Evolutionary conservation across 2,113 vertebrate genomes (phyloP).

Genomic region (Hippopotamus amphibius): DNA sequence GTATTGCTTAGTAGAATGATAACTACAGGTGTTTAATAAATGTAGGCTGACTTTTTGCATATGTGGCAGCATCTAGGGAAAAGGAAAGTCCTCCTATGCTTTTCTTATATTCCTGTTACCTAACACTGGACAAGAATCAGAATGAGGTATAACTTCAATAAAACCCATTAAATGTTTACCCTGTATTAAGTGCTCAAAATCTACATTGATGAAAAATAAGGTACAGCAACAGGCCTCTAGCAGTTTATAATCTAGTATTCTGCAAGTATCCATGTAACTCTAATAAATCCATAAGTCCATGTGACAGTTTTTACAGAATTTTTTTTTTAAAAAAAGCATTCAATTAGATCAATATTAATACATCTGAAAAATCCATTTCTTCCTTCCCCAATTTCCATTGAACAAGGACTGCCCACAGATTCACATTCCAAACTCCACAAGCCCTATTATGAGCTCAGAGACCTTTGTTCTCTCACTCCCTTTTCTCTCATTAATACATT

Average conservation of each 20-base stretch:
- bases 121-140: background rate
- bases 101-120: background rate
- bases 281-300: background rate
- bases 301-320: background rate
- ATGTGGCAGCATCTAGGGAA: background rate
- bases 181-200: background rate
- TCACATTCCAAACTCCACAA: background rate
- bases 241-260: background rate
- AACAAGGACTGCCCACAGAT: background rate
- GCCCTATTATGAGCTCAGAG: background rate
- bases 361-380: background rate
- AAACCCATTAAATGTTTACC: background rate
- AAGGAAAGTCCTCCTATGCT: background rate
- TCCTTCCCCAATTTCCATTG: background rate
- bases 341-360: background rate
- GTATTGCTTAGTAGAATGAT: background rate
- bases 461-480: background rate
- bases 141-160: background rate
- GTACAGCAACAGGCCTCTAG: background rate
- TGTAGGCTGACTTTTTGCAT: background rate
- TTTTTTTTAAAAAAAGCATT: background rate
- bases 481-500: background rate
- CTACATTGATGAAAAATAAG: background rate
- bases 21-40: background rate
- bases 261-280: background rate